Base-by-base conservation (phyloP, 2,888 invertebrate species). In the Agapetus fuscipes region DNA sequence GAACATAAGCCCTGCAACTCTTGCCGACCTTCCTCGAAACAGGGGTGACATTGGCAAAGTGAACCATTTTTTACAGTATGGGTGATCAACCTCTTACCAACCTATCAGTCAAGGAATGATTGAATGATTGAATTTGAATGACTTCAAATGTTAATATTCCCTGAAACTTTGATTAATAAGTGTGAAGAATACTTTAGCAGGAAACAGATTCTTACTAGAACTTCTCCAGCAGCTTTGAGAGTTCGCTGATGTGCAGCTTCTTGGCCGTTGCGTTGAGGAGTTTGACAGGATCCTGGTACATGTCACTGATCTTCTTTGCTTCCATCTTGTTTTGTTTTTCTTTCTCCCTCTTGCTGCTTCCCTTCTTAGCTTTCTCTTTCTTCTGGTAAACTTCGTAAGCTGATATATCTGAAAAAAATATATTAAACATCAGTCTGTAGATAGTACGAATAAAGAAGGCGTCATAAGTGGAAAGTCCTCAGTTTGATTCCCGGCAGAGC, bases 261-360 rank as follows among this genome's bases (percentile, higher is more conserved):
- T 72, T 74, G 1, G 76, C 72, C 1, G 70, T 54, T 24, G 74
- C 72, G 48, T 73, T 72, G 44, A 79, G 62, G 43, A 75, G 54
- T 49, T 72, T 61, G 29, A 77, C 61, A 2, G 76, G 73, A 56
- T 76, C 72, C 45, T 62, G 64, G 52, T 61, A 57, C n/a, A 50
- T 2, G 34, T 17, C 30, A 14, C 30, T 14, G 12, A 27, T 20
- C 15, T 39, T 30, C 10, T n/a, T 20, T 27, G 20, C 34, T 35
- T 53, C 63, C 52, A 11, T 47, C 50, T 20, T 53, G 53, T 43
- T 55, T 58, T 55, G 58, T 42, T 48, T 54, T 27, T 41, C 36
- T 49, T 53, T 44, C 34, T 35, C 42, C 37, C 52, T 53, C 35
- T 53, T 48, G 32, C 49, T 53, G 34, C 51, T 49, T 7, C 43